Percentiles rank a stretch among this genome's conserved stretches.
Conservation (phyloP, 2,888 invertebrate species). For the Alloscopus bannaensis region DNA sequence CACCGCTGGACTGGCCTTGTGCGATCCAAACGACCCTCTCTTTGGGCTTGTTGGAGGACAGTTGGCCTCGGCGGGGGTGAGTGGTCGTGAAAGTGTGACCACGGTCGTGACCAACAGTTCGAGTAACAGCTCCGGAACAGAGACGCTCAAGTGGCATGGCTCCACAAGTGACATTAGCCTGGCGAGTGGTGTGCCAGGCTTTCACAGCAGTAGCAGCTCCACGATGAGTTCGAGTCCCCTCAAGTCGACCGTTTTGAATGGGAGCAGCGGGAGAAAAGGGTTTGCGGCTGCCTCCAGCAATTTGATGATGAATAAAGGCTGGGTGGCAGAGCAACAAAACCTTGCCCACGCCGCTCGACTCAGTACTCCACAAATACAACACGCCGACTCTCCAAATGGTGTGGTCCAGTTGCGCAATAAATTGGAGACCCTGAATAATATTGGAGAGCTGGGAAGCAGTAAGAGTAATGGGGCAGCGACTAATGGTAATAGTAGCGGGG, state of each 20-base stretch:
- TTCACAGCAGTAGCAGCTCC: slow-evolving; percentile 19
- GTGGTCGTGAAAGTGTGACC: slow-evolving; percentile 78
- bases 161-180: slow-evolving; percentile 85
- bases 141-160: slow-evolving; percentile 87
- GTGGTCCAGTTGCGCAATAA: slow-evolving; percentile 65
- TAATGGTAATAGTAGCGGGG: slow-evolving; percentile 43
- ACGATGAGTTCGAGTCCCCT: slow-evolving; percentile 23
- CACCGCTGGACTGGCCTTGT: slow-evolving; percentile 48
- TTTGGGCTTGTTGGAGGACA: slow-evolving; percentile 65
- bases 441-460: slow-evolving; percentile 17
- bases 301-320: slow-evolving; percentile 71
- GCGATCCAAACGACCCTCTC: slow-evolving; percentile 68
- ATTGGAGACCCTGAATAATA: slow-evolving; percentile 58
- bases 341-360: slow-evolving; percentile 87
- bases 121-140: slow-evolving; percentile 82
- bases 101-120: slow-evolving; percentile 79
- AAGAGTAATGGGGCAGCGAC: slow-evolving; percentile 45
- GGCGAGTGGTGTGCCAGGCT: slow-evolving; percentile 74
- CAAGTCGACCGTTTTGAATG: slow-evolving; percentile 13
- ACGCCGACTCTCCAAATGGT: slow-evolving; percentile 53
- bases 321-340: slow-evolving; percentile 74
- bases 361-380: slow-evolving; percentile 82
- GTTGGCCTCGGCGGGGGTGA: slow-evolving; percentile 73
- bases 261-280: slow-evolving; percentile 30
- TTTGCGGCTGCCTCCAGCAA: slow-evolving; percentile 41